Conservation (phyloP, 2,113 vertebrate genomes). For the Passer montanus region DNA sequence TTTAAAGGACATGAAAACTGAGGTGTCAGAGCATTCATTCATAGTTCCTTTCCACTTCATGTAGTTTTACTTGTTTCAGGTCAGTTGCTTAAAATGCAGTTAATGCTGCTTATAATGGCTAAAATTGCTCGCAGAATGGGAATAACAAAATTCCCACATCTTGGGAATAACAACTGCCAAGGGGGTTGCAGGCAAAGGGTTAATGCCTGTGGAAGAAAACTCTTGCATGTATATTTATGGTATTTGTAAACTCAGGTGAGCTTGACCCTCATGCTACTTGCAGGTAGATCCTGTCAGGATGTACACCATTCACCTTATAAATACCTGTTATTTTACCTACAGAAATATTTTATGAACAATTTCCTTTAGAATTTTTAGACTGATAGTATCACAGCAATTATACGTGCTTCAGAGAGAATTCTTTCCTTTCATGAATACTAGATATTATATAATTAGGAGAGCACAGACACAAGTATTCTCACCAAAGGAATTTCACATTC, state of each 20-base stretch:
- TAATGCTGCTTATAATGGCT: not conserved
- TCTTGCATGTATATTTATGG: not conserved
- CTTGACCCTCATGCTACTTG: not conserved
- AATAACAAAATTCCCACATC: not conserved
- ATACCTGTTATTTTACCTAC: not conserved
- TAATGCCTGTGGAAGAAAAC: not conserved
- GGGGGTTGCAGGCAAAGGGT: not conserved
- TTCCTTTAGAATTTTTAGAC: not conserved
- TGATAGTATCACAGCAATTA: not conserved
- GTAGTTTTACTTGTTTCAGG: slow-evolving; percentile 7
- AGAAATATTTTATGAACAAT: not conserved
- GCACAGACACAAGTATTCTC: not conserved
- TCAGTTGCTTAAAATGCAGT: slow-evolving; percentile 7
- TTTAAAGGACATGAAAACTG: not conserved
- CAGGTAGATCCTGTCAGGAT: not conserved
- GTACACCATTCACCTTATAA: not conserved
- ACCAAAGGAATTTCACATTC: not conserved
- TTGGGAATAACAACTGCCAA: not conserved
- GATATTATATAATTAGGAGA: not conserved
- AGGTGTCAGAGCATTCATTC: not conserved
- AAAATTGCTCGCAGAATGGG: not conserved
- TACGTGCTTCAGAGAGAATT: not conserved
- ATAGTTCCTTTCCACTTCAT: not conserved
- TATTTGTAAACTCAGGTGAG: not conserved
- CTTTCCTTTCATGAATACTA: not conserved